Evolutionary conservation across 2,113 vertebrate genomes (phyloP).

Genomic region (Elaphurus davidianus): DNA sequence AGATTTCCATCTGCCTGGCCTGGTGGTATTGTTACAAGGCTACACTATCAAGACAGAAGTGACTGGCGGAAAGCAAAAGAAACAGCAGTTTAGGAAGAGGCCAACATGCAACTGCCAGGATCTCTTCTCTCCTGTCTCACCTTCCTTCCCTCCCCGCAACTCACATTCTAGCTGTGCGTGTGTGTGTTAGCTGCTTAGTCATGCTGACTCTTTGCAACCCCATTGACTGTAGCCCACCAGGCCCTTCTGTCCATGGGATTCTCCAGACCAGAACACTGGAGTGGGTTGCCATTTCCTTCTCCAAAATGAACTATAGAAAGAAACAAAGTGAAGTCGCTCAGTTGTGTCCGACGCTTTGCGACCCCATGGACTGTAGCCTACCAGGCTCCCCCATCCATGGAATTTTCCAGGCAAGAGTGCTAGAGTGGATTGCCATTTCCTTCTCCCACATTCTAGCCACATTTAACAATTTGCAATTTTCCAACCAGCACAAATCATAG

Average conservation of each 20-base stretch:
- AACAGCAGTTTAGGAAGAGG: not conserved
- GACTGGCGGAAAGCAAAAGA: not conserved
- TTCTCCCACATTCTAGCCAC: not conserved
- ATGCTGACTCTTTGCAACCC: not conserved
- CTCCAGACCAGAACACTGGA: not conserved
- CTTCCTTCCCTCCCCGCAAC: not conserved
- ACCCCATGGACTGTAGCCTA: not conserved
- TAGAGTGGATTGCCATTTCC: not conserved
- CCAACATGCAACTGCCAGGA: not conserved
- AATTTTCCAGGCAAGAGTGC: not conserved
- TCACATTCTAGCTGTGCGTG: not conserved
- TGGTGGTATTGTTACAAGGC: not conserved
- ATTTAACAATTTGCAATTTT: not conserved
- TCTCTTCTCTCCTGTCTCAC: not conserved
- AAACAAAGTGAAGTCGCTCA: not conserved
- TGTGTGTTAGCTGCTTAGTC: not conserved
- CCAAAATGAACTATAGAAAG: not conserved
- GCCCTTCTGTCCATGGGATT: not conserved
- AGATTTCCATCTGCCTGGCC: not conserved
- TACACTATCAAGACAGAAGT: not conserved
- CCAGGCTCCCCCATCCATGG: not conserved
- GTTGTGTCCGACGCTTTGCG: not conserved
- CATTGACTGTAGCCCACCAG: not conserved
- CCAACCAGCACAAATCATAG: not conserved
- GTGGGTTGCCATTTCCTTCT: not conserved